Evolutionary conservation across 2,797 vertebrate species (phyloP).

Genomic region (Xiphorhynchus erythropygius): DNA sequence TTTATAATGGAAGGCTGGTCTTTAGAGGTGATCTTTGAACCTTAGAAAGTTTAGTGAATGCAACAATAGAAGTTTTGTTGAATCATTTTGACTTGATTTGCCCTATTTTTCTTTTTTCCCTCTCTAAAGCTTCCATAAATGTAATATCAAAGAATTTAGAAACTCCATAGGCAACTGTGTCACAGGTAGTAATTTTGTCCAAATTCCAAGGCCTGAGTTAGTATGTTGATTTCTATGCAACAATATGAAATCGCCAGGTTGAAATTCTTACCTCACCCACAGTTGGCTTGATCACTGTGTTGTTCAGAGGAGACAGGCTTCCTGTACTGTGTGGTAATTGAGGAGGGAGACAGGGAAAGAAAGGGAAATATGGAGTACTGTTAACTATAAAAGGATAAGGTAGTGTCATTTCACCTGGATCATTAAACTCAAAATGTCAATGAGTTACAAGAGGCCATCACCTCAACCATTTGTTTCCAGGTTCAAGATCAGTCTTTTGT

Average conservation of each 20-base stretch:
- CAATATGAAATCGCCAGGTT: neutral
- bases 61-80: neutral
- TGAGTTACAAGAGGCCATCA: neutral
- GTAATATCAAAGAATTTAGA: neutral
- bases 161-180: neutral
- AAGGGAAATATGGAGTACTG: neutral
- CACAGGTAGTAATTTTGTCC: neutral
- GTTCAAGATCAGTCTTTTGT: neutral
- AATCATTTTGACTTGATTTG: neutral
- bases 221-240: neutral
- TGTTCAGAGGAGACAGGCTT: neutral
- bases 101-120: accelerated
- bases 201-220: neutral
- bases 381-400: neutral
- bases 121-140: neutral
- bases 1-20: accelerated
- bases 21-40: neutral
- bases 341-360: neutral
- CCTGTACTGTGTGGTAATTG: neutral
- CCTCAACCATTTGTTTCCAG: neutral
- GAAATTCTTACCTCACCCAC: neutral
- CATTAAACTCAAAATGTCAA: neutral
- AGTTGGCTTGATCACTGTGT: neutral
- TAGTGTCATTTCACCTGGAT: neutral
- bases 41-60: neutral